These are phyloP conservation scores for Zeugodacus cucurbitae DNA, from an alignment of 1,140 invertebrate genomes.

Conservation along the genomic window DNA sequence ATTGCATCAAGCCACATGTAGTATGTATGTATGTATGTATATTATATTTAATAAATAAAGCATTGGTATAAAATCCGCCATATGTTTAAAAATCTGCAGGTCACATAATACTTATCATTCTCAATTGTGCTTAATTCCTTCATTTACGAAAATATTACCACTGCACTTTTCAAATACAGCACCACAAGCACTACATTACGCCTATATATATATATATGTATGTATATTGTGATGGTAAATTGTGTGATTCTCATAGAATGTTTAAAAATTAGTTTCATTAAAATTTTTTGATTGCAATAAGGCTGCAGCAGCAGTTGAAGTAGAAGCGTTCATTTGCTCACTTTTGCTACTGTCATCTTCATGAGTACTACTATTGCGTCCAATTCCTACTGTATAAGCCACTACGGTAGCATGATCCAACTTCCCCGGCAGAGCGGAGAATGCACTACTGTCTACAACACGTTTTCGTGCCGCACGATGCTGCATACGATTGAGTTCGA, in stretches of 20 bases:
- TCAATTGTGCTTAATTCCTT: constrained; percentile 12
- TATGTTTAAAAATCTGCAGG: neutral
- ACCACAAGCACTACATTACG: neutral
- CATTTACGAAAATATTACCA: neutral
- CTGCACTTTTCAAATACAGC: neutral
- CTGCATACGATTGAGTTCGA: constrained; percentile 76
- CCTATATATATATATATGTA: neutral
- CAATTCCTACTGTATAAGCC: constrained; percentile 78
- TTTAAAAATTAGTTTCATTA: constrained; percentile 37
- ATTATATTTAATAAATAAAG: neutral
- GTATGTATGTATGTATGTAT: neutral
- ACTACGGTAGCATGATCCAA: constrained; percentile 91
- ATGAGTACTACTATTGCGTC: neutral
- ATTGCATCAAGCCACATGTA: neutral
- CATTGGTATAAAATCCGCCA: neutral
- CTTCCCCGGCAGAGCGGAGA: constrained; percentile 85
- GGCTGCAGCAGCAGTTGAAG: constrained; percentile 15
- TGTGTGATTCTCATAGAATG: neutral
- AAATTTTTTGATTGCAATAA: constrained; percentile 32
- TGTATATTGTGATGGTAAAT: neutral
- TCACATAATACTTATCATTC: constrained; percentile 17
- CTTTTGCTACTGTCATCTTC: neutral
- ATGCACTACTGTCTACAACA: constrained; percentile 62
- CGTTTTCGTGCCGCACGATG: constrained; percentile 66
- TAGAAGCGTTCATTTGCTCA: neutral